A percentile compares a stretch with the other conserved stretches of the same genome.
Evolutionary conservation across 2,888 invertebrate genomes (phyloP).

Genomic region (Metopia argyrocephala): DNA sequence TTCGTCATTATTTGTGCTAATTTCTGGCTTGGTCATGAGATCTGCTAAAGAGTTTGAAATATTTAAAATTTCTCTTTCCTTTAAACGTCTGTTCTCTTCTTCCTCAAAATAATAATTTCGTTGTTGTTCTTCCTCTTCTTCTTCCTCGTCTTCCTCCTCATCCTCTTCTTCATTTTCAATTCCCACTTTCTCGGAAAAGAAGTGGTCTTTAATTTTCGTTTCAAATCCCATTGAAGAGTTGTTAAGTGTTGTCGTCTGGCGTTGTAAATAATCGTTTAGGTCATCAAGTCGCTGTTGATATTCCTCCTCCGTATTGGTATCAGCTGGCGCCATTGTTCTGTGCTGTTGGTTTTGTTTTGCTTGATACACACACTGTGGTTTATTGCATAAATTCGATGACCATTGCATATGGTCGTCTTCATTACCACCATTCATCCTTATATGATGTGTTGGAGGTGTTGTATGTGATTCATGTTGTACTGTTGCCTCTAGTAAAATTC

Average conservation of each 20-base stretch:
- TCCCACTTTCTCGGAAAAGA: too few species aligned
- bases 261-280: slow-evolving; percentile 93
- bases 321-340: slow-evolving; percentile 44
- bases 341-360: slow-evolving; percentile 35
- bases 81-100: slow-evolving; percentile 9
- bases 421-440: slow-evolving; percentile 22
- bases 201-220: slow-evolving; percentile 31
- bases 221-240: slow-evolving; percentile 85
- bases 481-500: slow-evolving; percentile 21
- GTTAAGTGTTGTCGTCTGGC: slow-evolving; percentile 91
- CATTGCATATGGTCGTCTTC: slow-evolving; percentile 40
- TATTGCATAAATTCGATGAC: slow-evolving; percentile 54
- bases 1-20: slow-evolving; percentile 40
- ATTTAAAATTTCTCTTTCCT: slow-evolving; percentile 37
- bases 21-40: too few species aligned
- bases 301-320: slow-evolving; percentile 32
- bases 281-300: slow-evolving; percentile 81
- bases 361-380: slow-evolving; percentile 46
- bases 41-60: too few species aligned
- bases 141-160: too few species aligned
- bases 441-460: slow-evolving; percentile 37
- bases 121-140: neutral
- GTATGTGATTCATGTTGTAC: slow-evolving; percentile 3
- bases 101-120: neutral
- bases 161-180: slow-evolving; percentile 12